Evolutionary conservation across 2,888 invertebrate genomes (phyloP).

Genomic region (Aspidapion aeneum): DNA sequence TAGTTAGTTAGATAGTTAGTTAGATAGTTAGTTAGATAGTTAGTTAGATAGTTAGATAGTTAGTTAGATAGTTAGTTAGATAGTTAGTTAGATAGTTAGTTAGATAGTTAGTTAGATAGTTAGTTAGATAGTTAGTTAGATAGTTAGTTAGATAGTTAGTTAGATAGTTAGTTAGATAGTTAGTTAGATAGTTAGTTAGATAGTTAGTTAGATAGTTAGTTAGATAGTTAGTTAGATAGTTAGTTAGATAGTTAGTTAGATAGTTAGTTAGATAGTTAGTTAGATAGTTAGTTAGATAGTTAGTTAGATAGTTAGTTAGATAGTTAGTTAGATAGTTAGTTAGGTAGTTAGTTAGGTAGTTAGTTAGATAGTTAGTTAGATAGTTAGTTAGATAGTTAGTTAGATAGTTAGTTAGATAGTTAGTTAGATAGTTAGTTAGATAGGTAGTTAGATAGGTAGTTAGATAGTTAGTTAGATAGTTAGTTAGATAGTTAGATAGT

Average conservation of each 20-base stretch:
- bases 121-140: not conserved
- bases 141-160: not conserved
- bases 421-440: not conserved
- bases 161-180: not conserved
- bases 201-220: not conserved
- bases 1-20: not conserved
- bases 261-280: not conserved
- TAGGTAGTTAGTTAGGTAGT: not conserved
- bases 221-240: not conserved
- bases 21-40: not conserved
- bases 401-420: not conserved
- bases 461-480: not conserved
- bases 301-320: not conserved
- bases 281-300: not conserved
- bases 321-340: not conserved
- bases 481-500: not conserved
- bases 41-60: not conserved
- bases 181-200: not conserved
- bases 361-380: not conserved
- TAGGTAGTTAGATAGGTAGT: not conserved
- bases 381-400: not conserved
- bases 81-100: not conserved
- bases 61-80: not conserved
- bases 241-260: not conserved
- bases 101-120: not conserved